phyloP scores from a whole-genome alignment of 2,888 invertebrate species.

The Tinea semifulvella region DNA sequence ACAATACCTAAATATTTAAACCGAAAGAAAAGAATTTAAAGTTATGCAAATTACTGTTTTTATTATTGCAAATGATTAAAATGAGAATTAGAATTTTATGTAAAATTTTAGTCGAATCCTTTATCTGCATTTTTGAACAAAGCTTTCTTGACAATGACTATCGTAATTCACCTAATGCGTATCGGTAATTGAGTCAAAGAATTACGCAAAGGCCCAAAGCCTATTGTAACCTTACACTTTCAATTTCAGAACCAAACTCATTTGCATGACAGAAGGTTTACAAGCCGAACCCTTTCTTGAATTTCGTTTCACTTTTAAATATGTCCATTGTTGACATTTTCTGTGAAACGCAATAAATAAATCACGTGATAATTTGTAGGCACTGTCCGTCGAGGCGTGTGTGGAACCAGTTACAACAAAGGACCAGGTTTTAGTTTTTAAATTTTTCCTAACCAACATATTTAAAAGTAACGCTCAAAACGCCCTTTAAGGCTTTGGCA shows the following conservation, averaged over 20 bases:
- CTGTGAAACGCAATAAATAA: conserved; percentile 54
- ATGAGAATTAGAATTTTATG: conserved; percentile 6
- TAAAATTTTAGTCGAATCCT: conserved; percentile 22
- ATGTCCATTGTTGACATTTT: conserved; percentile 55
- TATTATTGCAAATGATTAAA: conserved; percentile 16
- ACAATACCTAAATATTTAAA: conserved; percentile 57
- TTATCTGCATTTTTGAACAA: conserved; percentile 29
- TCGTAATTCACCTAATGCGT: conserved; percentile 56
- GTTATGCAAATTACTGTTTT: conserved; percentile 51
- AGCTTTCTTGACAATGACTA: conserved; percentile 32
- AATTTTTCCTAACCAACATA: no score
- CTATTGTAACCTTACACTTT: conserved; percentile 46
- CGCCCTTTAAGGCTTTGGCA: no score
- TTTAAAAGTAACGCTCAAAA: no score
- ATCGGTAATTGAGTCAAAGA: conserved; percentile 58
- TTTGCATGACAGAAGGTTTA: conserved; percentile 57
- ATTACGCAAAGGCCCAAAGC: conserved; percentile 37
- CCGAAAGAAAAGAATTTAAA: conserved; percentile 34
- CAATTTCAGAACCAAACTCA: conserved; percentile 61
- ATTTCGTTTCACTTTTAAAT: conserved; percentile 61
- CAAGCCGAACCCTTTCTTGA: conserved; percentile 42
- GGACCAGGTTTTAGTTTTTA: no score
- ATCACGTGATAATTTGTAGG: conserved; percentile 55
- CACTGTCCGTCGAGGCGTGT: conserved; percentile 36
- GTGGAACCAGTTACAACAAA: conserved; percentile 37